Conservation (phyloP, 1,140 invertebrate genomes). For the Bemisia tabaci region DNA sequence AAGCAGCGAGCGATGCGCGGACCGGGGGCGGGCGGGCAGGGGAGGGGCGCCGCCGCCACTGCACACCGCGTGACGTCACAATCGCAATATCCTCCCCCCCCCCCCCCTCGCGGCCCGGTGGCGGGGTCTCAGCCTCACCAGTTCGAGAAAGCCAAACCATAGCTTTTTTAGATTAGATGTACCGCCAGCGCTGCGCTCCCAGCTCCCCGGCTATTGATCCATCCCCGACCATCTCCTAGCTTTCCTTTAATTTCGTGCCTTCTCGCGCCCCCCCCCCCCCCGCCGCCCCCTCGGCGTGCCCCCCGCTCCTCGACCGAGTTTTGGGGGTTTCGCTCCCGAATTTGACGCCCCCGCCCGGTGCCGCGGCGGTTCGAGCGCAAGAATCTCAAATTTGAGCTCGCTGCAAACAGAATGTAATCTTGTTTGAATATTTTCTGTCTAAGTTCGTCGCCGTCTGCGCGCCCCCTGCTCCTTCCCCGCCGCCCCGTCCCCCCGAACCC, state of each 20-base stretch:
- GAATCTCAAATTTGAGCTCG: background rate
- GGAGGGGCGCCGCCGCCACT: no score
- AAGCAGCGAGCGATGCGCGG: no score
- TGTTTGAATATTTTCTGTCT: background rate
- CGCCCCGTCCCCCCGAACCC: background rate
- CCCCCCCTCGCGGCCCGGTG: background rate
- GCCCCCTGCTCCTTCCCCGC: background rate
- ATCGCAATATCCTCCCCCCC: background rate
- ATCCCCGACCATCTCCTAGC: background rate
- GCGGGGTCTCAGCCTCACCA: no score
- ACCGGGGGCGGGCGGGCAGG: background rate
- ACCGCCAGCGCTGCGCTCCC: background rate
- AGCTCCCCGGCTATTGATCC: background rate
- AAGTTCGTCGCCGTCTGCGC: background rate
- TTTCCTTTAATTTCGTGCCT: background rate
- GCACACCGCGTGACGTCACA: background rate
- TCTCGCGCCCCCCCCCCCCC: background rate
- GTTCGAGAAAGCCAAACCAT: background rate
- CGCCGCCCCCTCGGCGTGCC: background rate
- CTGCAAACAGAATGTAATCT: background rate
- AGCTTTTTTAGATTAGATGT: background rate
- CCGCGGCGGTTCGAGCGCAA: background rate
- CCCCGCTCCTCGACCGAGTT: background rate
- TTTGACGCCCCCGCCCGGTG: background rate
- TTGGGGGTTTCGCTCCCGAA: background rate